Base-by-base conservation (phyloP, 2,888 invertebrate species). In the Stegophylla sp. region DNA sequence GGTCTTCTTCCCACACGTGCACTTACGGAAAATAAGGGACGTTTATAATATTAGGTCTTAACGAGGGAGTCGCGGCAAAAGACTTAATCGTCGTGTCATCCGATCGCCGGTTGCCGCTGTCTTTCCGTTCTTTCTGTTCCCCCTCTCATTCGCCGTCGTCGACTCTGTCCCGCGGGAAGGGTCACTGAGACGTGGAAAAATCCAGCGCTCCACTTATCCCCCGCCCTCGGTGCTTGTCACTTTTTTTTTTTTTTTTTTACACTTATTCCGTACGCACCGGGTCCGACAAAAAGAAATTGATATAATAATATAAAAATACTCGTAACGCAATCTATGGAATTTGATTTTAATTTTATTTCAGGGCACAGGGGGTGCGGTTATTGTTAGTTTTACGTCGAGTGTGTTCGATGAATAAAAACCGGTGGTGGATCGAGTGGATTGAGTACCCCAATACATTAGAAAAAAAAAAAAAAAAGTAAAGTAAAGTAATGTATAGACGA, bases 1-100 rank as follows among this genome's bases (percentile, higher is more conserved):
- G 12, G 72, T 71, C n/a, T 71, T 53, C 34, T 41, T 23, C 56
- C 56, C 72, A 26, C 66, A 5, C 64, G 15, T 51, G 74, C 74
- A 51, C 73, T 74, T 63, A 74, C 34, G 26, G 76, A 77, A 48
- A 59, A 71, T 48, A 61, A 69, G 69, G 79, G 69, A 79, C 79
- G 48, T 61, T 51, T 48, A 71, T 79, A 79, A 79, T 79, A n/a
- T n/a, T n/a, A 51, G 79, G 79, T 51, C 48, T 77, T 69, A 69
- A 69, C 26, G 61, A 41, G 26, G 48, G 69, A 23, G 20, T 1
- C 12, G 56, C 15, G 1, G 48, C 34, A 7, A 34, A 34, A 3
- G 59, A 5, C 69, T 59, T 77, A 69, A 79, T 79, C 79, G 69
- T 51, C 64, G 12, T 34, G 34, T 79, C 77, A 34, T 77, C 77